These are phyloP conservation scores for Microdon myrmicae DNA, from an alignment of 2,888 invertebrate species.

Conservation along the genomic window DNA sequence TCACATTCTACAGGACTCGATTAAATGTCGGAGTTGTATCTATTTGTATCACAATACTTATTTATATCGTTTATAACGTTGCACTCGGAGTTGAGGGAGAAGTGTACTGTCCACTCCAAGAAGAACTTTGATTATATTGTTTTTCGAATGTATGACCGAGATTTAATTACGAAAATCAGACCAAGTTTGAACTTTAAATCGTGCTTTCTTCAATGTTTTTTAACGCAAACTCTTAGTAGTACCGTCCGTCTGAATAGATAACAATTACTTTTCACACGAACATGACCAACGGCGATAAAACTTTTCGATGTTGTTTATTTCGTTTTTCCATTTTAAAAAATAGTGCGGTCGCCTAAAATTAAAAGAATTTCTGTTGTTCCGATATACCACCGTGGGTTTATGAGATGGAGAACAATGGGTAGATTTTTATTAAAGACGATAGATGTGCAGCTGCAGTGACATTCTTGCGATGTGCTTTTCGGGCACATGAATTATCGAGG, in stretches of 20 bases:
- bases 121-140: conserved; percentile 40
- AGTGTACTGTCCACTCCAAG: conserved; percentile 36
- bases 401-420: conserved; percentile 9
- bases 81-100: conserved; percentile 11
- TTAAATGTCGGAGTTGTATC: no score
- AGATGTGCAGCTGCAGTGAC: conserved; percentile 26
- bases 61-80: no score
- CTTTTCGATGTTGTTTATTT: no score
- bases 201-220: conserved; percentile 31
- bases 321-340: no score
- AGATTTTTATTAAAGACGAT: background rate
- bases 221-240: background rate
- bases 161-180: conserved; percentile 43
- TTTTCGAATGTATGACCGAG: conserved; percentile 33
- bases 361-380: conserved; percentile 12
- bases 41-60: background rate
- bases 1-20: conserved; percentile 12
- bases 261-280: conserved; percentile 8
- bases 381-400: conserved; percentile 15
- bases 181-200: conserved; percentile 38
- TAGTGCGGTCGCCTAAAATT: no score
- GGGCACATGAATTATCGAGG: conserved; percentile 7
- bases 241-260: conserved; percentile 7
- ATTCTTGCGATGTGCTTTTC: conserved; percentile 20
- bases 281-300: background rate